Evolutionary conservation across 2,888 invertebrate species (phyloP), one percentile per base, ranked within the genome.

Genomic region (Scaptodrosophila latifasciaeformis): DNA sequence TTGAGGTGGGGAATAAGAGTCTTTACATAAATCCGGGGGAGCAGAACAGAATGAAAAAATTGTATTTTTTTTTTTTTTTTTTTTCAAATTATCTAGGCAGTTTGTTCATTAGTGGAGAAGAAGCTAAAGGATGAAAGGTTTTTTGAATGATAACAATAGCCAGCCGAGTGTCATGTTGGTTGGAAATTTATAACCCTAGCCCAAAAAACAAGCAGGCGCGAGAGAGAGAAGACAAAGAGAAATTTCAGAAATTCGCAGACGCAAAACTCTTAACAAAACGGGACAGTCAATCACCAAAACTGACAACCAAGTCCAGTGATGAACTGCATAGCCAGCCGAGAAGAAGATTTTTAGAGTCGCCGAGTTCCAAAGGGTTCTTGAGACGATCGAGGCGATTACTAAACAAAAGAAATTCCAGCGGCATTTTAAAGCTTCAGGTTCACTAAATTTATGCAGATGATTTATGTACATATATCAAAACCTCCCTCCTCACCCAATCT

Each of bases 381-480:
- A 44, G 44, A 15, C 29, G 15, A 13, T 24, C 19, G 62, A 58
- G 51, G 27, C 54, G 29, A 48, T 37, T 15, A 29, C 30, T 18
- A 37, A 70, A 78, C 77, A 68, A 74, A 71, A 55, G 80, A 80
- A 80, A 81, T 83, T 81, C 82, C 76, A 64, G 48, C 55, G 77
- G 68, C 65, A 56, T 67, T 50, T 53, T 43, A 12, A 34, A 15
- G 9, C 24, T 4, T 10, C n/a, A 29, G 45, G 30, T 31, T 49
- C 12, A 35, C 54, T 51, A 72, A 75, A 71, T 70, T 82, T 81
- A 77, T 81, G 70, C 82, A 68, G 68, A 81, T 81, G 82, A 82
- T 81, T 81, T 81, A 83, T 83, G 67, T 60, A 67, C 71, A 66
- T 61, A 45, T n/a, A n/a, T n/a, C n/a, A n/a, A n/a, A n/a, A n/a